phyloP scores from a whole-genome alignment of 2,797 vertebrate species.

The Poecilia picta region DNA sequence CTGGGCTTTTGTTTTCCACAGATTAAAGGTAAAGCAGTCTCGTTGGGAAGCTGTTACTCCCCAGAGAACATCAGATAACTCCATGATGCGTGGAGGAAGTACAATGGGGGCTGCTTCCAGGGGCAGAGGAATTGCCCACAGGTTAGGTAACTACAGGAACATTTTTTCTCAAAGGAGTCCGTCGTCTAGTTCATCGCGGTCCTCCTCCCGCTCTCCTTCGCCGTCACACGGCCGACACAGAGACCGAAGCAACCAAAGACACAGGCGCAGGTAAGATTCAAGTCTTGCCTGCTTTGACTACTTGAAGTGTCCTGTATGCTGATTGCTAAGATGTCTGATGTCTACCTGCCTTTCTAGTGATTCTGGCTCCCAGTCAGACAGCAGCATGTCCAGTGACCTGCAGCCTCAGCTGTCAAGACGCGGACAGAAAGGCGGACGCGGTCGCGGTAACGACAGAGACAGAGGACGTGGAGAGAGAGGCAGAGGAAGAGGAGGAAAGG shows the following conservation, averaged over 20 bases:
- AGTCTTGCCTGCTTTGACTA: not conserved
- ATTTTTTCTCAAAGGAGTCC: slow-evolving; percentile 92
- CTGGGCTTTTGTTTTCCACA: slow-evolving; percentile 28
- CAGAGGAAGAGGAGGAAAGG: slow-evolving; percentile 88
- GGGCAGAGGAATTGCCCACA: slow-evolving; percentile 73
- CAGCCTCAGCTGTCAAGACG: slow-evolving; percentile 84
- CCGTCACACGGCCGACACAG: slow-evolving; percentile 80
- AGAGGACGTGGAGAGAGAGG: slow-evolving; percentile 84
- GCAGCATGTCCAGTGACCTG: slow-evolving; percentile 87
- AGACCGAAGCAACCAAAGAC: slow-evolving; percentile 78
- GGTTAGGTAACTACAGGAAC: slow-evolving; percentile 88
- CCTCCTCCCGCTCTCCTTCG: slow-evolving; percentile 88
- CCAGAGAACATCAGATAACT: slow-evolving; percentile 71
- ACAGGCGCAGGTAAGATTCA: slow-evolving; percentile 75
- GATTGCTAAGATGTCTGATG: slow-evolving; percentile 8
- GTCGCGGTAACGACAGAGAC: slow-evolving; percentile 79
- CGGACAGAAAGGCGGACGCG: slow-evolving; percentile 83
- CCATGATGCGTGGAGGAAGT: slow-evolving; percentile 71
- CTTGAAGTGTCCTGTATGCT: not conserved
- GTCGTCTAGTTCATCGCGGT: slow-evolving; percentile 88
- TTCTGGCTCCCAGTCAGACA: slow-evolving; percentile 91
- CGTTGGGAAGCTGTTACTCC: slow-evolving; percentile 79
- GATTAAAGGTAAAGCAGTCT: slow-evolving; percentile 80
- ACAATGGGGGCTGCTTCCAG: slow-evolving; percentile 52
- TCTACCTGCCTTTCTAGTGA: slow-evolving; percentile 75